phyloP scores from a whole-genome alignment of 2,888 invertebrate genomes.

The Formica aserva region DNA sequence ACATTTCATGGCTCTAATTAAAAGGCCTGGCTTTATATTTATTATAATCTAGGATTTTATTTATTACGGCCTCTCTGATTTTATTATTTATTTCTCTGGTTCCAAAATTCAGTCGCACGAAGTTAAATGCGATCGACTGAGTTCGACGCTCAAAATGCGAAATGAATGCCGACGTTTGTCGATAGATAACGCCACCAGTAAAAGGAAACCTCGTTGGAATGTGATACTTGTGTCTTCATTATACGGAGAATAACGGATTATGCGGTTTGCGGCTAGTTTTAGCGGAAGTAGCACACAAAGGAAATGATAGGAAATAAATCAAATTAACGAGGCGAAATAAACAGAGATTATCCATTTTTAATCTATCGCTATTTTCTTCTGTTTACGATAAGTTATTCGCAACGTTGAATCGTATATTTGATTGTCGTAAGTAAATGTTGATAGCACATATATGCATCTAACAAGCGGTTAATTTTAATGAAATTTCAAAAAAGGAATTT shows the following conservation, averaged over 20 bases:
- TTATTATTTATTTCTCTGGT: slow-evolving; percentile 1
- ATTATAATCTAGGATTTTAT: not conserved
- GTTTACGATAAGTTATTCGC: too few species aligned
- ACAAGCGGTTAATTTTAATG: not conserved
- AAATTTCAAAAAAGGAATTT: not conserved
- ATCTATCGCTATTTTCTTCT: not conserved
- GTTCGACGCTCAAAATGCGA: not conserved
- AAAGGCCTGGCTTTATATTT: not conserved
- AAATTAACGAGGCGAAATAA: not conserved
- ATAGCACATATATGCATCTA: not conserved
- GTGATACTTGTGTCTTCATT: not conserved
- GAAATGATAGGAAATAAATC: not conserved
- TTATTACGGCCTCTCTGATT: not conserved
- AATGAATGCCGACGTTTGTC: not conserved
- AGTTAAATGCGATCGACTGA: not conserved
- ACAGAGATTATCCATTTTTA: not conserved
- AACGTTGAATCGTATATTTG: not conserved
- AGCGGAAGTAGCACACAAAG: not conserved
- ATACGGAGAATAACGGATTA: slow-evolving; percentile 2
- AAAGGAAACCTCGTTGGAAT: not conserved
- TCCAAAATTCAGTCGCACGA: not conserved
- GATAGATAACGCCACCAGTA: slow-evolving; percentile 27
- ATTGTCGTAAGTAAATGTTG: not conserved
- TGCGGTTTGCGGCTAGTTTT: not conserved
- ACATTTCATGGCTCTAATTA: slow-evolving; percentile 15